A percentile compares a stretch with the other conserved stretches of the same genome.
Conservation (phyloP, 2,888 invertebrate species). For the Ophion ventricosus region DNA sequence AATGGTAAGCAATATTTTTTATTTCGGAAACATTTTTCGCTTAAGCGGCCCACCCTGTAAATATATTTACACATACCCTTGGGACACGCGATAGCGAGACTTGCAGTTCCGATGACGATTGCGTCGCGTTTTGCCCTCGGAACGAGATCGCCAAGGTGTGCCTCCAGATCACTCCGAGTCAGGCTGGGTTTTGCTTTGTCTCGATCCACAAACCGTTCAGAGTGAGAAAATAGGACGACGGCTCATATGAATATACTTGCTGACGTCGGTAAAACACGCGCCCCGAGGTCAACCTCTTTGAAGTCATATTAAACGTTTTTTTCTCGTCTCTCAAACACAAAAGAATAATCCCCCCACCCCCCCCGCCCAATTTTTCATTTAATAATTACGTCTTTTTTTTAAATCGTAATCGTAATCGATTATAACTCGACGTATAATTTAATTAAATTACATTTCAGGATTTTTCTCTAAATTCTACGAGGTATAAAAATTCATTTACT, state of each 20-base stretch:
- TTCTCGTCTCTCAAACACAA: not conserved
- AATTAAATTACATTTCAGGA: not conserved
- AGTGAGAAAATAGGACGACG: constrained; percentile 46
- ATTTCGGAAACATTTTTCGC: not conserved
- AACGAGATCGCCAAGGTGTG: constrained; percentile 55
- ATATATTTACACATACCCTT: not conserved
- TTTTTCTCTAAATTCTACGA: not conserved
- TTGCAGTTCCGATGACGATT: constrained; percentile 19
- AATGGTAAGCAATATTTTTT: not conserved
- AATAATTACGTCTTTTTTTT: not conserved
- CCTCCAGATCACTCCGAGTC: constrained; percentile 44
- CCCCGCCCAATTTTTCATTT: not conserved
- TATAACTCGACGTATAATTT: not conserved
- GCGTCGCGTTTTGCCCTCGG: constrained; percentile 22
- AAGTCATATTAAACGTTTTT: constrained; percentile 4
- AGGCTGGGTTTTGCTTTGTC: constrained; percentile 56
- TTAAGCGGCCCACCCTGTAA: not conserved
- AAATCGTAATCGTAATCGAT: not conserved
- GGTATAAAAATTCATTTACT: not conserved
- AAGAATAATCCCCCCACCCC: not conserved
- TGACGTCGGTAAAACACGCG: constrained; percentile 25
- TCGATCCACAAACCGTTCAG: constrained; percentile 45
- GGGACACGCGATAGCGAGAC: constrained; percentile 20
- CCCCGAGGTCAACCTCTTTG: constrained; percentile 56
- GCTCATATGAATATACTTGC: constrained; percentile 5